A percentile compares a stretch with the other conserved stretches of the same genome.
These are phyloP conservation scores for Cetoscarus ocellatus DNA, from an alignment of 2,797 vertebrate genomes.

Conservation along the genomic window DNA sequence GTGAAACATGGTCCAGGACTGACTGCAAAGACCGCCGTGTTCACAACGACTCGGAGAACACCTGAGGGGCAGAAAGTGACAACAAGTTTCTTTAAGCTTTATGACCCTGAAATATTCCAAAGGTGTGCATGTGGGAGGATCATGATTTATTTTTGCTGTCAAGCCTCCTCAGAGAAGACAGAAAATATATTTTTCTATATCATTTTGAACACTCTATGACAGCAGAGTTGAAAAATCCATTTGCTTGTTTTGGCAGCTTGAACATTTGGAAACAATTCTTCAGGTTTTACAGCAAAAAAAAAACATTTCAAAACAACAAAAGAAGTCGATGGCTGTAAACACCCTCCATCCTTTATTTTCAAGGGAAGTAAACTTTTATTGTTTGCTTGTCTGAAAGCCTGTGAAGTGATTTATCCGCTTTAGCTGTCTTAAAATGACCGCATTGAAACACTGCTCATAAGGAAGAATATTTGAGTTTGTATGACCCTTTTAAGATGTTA, in stretches of 20 bases:
- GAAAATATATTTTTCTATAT: neutral
- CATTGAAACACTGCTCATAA: neutral
- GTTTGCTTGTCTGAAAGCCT: slow-evolving; percentile 5
- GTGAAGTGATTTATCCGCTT: slow-evolving; percentile 9
- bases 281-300: slow-evolving; percentile 17
- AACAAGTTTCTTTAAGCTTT: neutral
- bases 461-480: slow-evolving; percentile 1
- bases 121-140: slow-evolving; percentile 4
- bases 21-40: slow-evolving; percentile 90
- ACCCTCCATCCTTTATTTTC: slow-evolving; percentile 13
- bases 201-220: slow-evolving; percentile 2
- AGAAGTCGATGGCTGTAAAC: slow-evolving; percentile 7
- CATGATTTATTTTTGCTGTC: slow-evolving; percentile 4
- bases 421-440: neutral
- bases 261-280: slow-evolving; percentile 20
- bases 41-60: slow-evolving; percentile 93
- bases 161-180: neutral
- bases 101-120: neutral
- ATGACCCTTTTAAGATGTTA: neutral
- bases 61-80: slow-evolving; percentile 67
- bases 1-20: slow-evolving; percentile 90
- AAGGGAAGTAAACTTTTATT: neutral
- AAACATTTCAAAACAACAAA: slow-evolving; percentile 36
- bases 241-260: slow-evolving; percentile 34
- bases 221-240: slow-evolving; percentile 29